Conservation (phyloP, 2,113 vertebrate genomes). For the Struthio camelus region DNA sequence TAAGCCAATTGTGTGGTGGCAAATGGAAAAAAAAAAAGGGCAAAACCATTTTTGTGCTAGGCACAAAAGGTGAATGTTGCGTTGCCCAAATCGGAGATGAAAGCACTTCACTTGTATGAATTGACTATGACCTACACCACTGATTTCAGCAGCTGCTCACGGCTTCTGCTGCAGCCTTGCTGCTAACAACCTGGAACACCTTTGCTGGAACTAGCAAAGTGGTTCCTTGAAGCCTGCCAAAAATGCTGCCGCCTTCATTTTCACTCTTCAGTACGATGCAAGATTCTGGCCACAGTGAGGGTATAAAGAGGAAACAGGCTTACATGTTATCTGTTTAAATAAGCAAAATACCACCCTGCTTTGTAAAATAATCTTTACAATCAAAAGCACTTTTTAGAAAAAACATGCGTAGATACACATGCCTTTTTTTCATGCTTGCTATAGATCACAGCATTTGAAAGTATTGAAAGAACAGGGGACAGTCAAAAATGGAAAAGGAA, state of each 20-base stretch:
- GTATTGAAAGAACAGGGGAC: not conserved
- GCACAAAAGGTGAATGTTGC: not conserved
- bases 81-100: not conserved
- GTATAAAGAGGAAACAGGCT: not conserved
- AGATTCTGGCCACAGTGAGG: not conserved
- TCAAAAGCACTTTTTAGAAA: not conserved
- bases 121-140: not conserved
- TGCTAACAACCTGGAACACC: not conserved
- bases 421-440: not conserved
- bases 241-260: not conserved
- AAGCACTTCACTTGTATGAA: not conserved
- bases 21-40: not conserved
- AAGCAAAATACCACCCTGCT: not conserved
- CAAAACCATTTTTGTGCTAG: not conserved
- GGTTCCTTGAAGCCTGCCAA: not conserved
- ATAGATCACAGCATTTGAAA: not conserved
- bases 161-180: not conserved
- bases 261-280: not conserved
- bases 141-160: not conserved
- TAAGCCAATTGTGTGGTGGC: not conserved
- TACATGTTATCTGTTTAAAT: not conserved
- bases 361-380: not conserved
- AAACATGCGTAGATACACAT: not conserved
- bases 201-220: not conserved
- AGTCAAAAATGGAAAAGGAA: not conserved